phyloP scores from a whole-genome alignment of 2,113 vertebrate species.

The Melanocharis versteri region DNA sequence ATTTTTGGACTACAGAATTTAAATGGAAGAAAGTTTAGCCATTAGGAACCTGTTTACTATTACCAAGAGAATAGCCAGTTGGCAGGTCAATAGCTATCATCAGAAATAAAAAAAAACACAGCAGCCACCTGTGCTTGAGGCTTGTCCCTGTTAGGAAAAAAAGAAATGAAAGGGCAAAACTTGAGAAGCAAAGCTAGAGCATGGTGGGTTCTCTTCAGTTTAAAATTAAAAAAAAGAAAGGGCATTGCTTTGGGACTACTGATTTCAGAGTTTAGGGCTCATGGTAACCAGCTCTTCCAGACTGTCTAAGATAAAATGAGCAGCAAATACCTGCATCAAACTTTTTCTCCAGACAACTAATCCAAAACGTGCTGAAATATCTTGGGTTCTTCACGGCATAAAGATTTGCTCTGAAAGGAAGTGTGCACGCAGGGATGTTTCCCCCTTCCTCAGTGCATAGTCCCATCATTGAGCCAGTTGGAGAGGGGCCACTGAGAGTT shows the following conservation, averaged over 20 bases:
- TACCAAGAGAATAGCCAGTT: constrained; percentile 45
- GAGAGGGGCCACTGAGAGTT: constrained; percentile 16
- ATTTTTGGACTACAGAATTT: constrained; percentile 54
- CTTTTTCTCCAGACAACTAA: background rate
- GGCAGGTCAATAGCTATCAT: constrained; percentile 48
- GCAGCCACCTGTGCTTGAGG: constrained; percentile 37
- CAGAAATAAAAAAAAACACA: constrained; percentile 28
- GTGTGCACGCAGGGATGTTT: background rate
- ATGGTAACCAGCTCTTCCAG: background rate
- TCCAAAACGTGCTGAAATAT: background rate
- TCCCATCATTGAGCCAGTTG: background rate
- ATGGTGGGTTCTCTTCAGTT: background rate
- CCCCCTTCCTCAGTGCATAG: background rate
- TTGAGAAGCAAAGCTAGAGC: background rate
- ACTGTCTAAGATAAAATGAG: background rate
- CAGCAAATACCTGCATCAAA: background rate
- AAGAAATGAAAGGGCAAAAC: background rate
- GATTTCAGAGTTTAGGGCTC: background rate
- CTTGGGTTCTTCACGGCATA: background rate
- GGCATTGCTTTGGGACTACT: background rate
- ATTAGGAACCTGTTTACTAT: constrained; percentile 53
- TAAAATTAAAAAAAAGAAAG: background rate
- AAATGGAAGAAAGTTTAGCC: constrained; percentile 57
- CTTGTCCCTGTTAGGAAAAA: background rate
- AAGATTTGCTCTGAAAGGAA: background rate